Percentiles rank a stretch among this genome's conserved stretches.
These are phyloP conservation scores for Tringa solitaria DNA, from an alignment of 2,113 vertebrate species.

Conservation along the genomic window DNA sequence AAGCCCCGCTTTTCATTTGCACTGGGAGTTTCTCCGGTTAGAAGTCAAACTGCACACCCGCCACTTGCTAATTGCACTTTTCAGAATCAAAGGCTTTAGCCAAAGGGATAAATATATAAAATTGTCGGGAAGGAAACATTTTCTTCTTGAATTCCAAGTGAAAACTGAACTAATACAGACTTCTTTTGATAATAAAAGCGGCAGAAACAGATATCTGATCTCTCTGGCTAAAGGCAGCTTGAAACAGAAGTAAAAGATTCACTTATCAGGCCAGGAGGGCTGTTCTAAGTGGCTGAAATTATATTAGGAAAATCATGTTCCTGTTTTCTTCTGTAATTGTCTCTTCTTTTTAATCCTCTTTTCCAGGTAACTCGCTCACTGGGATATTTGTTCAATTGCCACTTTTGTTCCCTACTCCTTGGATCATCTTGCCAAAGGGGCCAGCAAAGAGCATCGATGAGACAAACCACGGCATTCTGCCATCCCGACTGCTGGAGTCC, in stretches of 20 bases:
- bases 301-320: background rate
- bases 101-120: conserved; percentile 61
- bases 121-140: conserved; percentile 43
- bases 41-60: conserved; percentile 17
- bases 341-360: background rate
- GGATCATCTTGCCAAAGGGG: background rate
- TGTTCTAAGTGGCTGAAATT: background rate
- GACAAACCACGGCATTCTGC: fast-evolving
- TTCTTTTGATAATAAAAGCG: conserved; percentile 33
- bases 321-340: background rate
- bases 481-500: fast-evolving
- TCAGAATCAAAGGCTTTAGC: conserved; percentile 62
- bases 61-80: conserved; percentile 45
- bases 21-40: background rate
- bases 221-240: conserved; percentile 10
- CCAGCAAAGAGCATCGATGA: background rate
- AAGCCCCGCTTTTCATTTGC: background rate
- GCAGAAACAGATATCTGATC: conserved; percentile 10
- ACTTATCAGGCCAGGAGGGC: background rate
- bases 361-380: background rate
- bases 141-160: conserved; percentile 25
- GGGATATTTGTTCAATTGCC: background rate
- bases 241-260: background rate
- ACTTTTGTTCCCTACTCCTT: background rate
- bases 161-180: background rate